These are phyloP conservation scores for Callospermophilus lateralis DNA, from an alignment of 2,113 vertebrate genomes.

Conservation along the genomic window DNA sequence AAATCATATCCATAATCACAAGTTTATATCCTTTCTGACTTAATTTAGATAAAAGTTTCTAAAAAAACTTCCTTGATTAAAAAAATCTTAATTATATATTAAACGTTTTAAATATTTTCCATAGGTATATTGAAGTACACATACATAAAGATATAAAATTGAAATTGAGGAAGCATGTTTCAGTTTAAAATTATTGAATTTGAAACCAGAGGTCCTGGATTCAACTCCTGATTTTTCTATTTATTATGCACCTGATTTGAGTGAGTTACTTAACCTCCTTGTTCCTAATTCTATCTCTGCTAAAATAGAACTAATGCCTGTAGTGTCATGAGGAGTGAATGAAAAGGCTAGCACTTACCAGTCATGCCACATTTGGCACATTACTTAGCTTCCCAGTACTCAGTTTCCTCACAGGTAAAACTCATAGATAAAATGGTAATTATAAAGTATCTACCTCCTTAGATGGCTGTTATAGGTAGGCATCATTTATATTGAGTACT, in stretches of 20 bases:
- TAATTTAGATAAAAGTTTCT: neutral
- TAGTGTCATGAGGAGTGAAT: neutral
- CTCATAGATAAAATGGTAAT: neutral
- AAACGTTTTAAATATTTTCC: neutral
- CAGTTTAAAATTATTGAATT: conserved; percentile 27
- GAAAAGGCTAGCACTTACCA: neutral
- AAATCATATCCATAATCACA: neutral
- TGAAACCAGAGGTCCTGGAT: neutral
- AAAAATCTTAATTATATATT: neutral
- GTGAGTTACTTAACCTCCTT: neutral
- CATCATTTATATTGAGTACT: neutral
- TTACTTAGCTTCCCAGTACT: neutral
- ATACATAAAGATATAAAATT: conserved; percentile 9
- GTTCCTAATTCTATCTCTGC: neutral
- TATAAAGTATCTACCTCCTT: neutral
- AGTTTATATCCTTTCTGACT: neutral
- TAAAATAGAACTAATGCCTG: neutral
- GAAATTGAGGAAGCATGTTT: neutral
- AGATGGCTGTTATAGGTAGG: neutral
- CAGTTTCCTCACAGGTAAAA: neutral
- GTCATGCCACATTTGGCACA: neutral
- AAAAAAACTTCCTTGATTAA: neutral
- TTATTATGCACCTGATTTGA: neutral
- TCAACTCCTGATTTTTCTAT: neutral
- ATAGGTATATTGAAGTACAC: neutral